Evolutionary conservation across 2,113 vertebrate genomes (phyloP).

Genomic region (Zosterops borbonicus): DNA sequence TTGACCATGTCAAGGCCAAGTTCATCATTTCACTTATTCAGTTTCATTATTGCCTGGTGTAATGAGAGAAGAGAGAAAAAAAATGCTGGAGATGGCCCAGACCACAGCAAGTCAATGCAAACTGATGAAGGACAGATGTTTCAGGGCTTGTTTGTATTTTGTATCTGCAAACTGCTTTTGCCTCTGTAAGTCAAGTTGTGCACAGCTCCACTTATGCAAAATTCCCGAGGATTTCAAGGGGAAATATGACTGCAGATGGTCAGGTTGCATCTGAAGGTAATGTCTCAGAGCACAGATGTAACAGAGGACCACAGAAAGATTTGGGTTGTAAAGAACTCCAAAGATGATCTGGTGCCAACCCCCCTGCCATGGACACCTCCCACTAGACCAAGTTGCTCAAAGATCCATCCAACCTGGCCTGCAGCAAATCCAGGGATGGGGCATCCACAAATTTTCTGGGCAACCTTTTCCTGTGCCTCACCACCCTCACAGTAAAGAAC

Average conservation of each 20-base stretch:
- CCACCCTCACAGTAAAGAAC: not conserved
- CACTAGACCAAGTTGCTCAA: not conserved
- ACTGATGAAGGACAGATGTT: not conserved
- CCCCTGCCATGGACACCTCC: not conserved
- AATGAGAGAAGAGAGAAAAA: not conserved
- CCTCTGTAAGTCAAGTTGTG: not conserved
- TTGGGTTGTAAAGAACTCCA: not conserved
- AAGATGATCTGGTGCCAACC: not conserved
- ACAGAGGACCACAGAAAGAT: not conserved
- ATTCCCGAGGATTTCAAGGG: not conserved
- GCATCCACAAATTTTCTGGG: not conserved
- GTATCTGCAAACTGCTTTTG: not conserved
- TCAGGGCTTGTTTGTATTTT: not conserved
- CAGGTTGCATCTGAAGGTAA: not conserved
- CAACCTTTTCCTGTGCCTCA: not conserved
- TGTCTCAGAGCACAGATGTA: not conserved
- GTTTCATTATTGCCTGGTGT: not conserved
- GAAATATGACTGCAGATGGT: not conserved
- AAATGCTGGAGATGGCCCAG: slow-evolving; percentile 1
- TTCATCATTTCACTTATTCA: not conserved
- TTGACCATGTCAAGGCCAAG: not conserved
- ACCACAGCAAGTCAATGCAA: not conserved
- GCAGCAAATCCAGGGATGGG: not conserved
- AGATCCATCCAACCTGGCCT: not conserved
- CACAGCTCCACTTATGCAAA: not conserved